Conservation (phyloP, 2,888 invertebrate species). For the Lysandra coridon region DNA sequence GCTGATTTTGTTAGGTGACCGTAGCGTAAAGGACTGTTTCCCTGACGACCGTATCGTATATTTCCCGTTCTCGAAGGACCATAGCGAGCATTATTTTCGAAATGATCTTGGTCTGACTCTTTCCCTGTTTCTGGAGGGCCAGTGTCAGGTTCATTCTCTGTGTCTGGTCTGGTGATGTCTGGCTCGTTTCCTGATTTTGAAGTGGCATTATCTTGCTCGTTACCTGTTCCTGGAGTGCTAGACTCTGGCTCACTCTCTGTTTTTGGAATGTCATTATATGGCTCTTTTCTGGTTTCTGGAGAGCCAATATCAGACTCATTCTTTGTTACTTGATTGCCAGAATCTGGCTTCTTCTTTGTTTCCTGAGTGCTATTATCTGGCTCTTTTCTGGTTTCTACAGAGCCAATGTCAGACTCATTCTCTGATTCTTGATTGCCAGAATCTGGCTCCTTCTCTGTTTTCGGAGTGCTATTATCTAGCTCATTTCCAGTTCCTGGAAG, state of each 20-base stretch:
- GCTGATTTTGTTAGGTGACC: background rate
- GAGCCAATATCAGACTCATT: background rate
- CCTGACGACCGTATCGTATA: background rate
- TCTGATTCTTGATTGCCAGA: background rate
- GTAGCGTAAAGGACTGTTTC: background rate
- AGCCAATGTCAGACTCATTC: background rate
- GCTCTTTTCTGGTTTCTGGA: background rate
- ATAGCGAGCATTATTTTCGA: background rate
- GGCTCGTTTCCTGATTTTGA: background rate
- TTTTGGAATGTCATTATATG: background rate
- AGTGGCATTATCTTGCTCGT: background rate
- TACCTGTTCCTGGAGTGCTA: background rate
- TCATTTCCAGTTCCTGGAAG: background rate
- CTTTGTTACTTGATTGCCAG: background rate
- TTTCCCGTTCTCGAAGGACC: background rate
- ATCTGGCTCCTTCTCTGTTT: background rate
- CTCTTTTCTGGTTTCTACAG: background rate
- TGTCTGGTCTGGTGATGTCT: background rate
- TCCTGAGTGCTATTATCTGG: background rate
- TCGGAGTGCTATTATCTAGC: background rate
- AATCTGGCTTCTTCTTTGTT: background rate
- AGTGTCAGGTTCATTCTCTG: background rate
- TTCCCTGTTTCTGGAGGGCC: background rate
- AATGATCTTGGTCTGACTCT: constrained; percentile 1
- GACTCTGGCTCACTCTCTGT: background rate